phyloP scores from a whole-genome alignment of 2,797 vertebrate species.

The Cyclopterus lumpus region DNA sequence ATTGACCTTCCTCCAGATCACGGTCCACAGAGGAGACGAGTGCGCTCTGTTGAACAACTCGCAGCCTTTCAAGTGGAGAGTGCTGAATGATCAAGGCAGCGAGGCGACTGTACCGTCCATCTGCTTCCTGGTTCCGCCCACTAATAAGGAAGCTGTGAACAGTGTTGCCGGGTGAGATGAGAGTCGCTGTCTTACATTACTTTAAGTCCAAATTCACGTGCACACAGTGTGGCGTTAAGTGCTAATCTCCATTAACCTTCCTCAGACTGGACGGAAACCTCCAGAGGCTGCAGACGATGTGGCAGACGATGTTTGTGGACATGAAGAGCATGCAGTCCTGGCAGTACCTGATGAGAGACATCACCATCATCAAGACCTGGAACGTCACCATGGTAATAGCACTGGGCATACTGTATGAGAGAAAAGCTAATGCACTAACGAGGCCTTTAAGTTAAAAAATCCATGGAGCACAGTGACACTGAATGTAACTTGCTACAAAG shows the following conservation, averaged over 20 bases:
- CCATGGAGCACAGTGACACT: not conserved
- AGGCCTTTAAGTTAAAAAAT: not conserved
- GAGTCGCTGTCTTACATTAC: not conserved
- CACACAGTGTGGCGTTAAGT: not conserved
- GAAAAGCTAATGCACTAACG: not conserved
- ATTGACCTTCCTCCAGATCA: constrained; percentile 81
- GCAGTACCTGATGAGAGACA: constrained; percentile 90
- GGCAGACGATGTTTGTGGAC: constrained; percentile 90
- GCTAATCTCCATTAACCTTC: not conserved
- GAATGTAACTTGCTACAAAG: not conserved
- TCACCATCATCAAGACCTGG: constrained; percentile 93
- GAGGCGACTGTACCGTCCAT: constrained; percentile 90
- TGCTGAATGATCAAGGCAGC: constrained; percentile 80
- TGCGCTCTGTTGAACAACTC: constrained; percentile 88
- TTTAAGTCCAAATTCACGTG: not conserved
- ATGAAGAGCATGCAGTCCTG: constrained; percentile 91
- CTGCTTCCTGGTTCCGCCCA: constrained; percentile 92
- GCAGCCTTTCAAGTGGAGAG: constrained; percentile 90
- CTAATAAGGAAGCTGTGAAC: constrained; percentile 91
- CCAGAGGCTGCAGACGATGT: constrained; percentile 85
- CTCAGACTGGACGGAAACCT: constrained; percentile 88
- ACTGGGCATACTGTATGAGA: not conserved
- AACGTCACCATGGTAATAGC: constrained; percentile 87
- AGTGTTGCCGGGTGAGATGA: constrained; percentile 84
- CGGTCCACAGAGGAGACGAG: constrained; percentile 89